Base-by-base conservation (phyloP, 2,888 invertebrate species). In the Heterodera filipjevi region DNA sequence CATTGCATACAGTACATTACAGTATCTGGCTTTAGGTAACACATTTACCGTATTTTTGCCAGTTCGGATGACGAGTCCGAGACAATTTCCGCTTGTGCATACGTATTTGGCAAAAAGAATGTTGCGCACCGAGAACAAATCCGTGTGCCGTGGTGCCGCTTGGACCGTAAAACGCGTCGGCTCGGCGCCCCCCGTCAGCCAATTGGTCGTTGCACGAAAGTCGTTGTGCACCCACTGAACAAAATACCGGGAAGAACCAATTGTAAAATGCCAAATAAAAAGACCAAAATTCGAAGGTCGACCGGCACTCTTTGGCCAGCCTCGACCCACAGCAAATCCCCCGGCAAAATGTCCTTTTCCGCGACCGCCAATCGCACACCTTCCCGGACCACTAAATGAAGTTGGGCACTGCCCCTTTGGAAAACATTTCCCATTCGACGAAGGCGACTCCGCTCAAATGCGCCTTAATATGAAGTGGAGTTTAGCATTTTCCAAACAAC, bases 31-130 rank as follows among this genome's bases (percentile, higher is more conserved):
- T 39, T 39, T 39, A 12, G 39, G 2, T n/a, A n/a, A n/a, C 22
- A 22, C 46, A 46, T 33, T 22, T 78, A 82, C 83, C 74, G 83
- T 84, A 49, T 78, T 73, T 64, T 80, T 79, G 22, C 83, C 83
- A n/a, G 79, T 78, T 30, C 84, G 76, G 46, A 84, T 77, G 30
- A 82, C 83, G 27, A 83, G 27, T 27, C 80, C 84, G 30, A 83
- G 68, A 33, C 79, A 82, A 39, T 66, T 53, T 19, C 83, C 83
- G 27, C 71, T 46, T 12, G 80, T 78, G 46, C 81, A 82, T 27
- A 77, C 80, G 53, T 73, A 84, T 27, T 83, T 78, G 59, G 70
- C 79, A 70, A 83, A 83, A 0, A 77, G 79, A 49, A 83, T 73
- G 76, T 83, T 84, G 49, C 82, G 83, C 16, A 84, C 71, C 39